Evolutionary conservation across 2,888 invertebrate genomes (phyloP), one percentile per base, ranked within the genome.

Genomic region (Meliscaeva auricollis): DNA sequence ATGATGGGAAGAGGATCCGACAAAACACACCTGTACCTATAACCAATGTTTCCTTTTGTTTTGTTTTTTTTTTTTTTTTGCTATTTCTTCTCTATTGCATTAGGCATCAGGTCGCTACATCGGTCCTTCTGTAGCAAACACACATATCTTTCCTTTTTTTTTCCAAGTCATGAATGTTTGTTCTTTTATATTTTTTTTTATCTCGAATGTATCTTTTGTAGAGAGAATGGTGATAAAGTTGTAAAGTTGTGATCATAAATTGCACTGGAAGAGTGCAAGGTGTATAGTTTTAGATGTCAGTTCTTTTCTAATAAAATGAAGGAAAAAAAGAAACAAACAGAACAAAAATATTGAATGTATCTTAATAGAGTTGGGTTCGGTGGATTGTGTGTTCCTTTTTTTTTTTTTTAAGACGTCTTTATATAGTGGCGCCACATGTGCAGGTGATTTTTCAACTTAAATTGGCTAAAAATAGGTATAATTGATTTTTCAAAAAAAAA

Each of bases 221-320:
- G 62, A 41, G 13, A 54, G 66, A 72, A 66, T 85, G 76, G 85
- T 81, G 81, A 85, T 85, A 85, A 81, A 85, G 85, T 85, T 81
- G 81, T 85, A 81, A 85, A 85, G 76, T 85, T 85, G 85, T 81
- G 85, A 85, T 85, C 85, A 77, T 85, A 85, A 85, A 85, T 85
- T 85, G 85, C 81, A 85, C 50, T 69, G 72, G 30, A 72, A 64
- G 73, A 85, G 85, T 76, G 85, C 85, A 85, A 85, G 85, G 85
- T 85, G 81, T 81, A 48, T 48, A 85, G 85, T 85, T 81, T 85
- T 62, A 85, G 85, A 85, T 85, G 85, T 85, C 85, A 77, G 81
- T 64, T 38, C 38, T 69, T 62, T 48, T 38, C 20, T 60, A 22
- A 32, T 56, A 62, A 58, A 62, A 62, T 64, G 48, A 77, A 60